A percentile compares a stretch with the other conserved stretches of the same genome.
phyloP scores from a whole-genome alignment of 2,113 vertebrate genomes.

The Cichladusa arquata region DNA sequence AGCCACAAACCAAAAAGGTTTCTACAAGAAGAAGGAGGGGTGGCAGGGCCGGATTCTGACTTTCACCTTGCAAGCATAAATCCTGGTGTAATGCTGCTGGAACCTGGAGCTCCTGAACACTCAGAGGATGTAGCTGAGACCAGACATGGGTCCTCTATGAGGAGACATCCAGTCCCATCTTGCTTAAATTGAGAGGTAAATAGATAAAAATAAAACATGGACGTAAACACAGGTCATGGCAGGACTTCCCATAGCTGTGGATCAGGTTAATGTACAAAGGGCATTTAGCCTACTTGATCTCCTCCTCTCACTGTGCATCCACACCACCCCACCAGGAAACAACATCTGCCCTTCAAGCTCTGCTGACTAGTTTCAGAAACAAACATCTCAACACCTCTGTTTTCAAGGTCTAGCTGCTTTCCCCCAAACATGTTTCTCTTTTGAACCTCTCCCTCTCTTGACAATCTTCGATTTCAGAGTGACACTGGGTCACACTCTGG shows the following conservation, averaged over 20 bases:
- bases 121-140: fast-evolving
- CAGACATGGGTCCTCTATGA: not conserved
- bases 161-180: not conserved
- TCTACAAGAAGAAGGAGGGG: not conserved
- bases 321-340: not conserved
- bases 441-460: not conserved
- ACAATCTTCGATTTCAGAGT: not conserved
- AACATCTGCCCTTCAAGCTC: not conserved
- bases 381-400: not conserved
- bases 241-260: not conserved
- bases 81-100: not conserved
- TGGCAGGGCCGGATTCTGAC: not conserved
- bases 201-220: not conserved
- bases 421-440: not conserved
- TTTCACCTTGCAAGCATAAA: not conserved
- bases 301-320: not conserved
- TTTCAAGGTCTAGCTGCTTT: not conserved
- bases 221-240: fast-evolving
- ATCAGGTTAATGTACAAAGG: not conserved
- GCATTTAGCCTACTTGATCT: not conserved
- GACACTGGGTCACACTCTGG: not conserved
- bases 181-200: not conserved
- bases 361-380: not conserved
- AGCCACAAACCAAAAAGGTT: not conserved
- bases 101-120: not conserved